Percentiles rank a stretch among this genome's conserved stretches.
Evolutionary conservation across 2,797 vertebrate species (phyloP).

Genomic region (Delichon dasypus): DNA sequence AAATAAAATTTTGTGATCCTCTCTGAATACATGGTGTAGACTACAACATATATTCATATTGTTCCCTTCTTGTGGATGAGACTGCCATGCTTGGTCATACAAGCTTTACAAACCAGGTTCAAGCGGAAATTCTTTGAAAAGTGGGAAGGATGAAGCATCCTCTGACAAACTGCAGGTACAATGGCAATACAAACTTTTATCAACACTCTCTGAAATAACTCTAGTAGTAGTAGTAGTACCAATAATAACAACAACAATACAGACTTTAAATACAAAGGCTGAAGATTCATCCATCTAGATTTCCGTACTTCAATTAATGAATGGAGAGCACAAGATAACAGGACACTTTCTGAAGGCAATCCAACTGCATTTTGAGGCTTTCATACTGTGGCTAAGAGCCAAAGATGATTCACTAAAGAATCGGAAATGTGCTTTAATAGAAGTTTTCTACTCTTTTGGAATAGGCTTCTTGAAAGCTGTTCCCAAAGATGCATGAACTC

Average conservation of each 20-base stretch:
- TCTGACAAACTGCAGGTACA: neutral
- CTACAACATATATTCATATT: neutral
- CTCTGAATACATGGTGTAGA: neutral
- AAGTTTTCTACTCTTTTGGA: neutral
- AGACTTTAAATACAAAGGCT: neutral
- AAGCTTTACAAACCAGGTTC: neutral
- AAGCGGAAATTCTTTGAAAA: neutral
- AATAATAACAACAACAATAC: neutral
- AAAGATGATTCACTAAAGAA: neutral
- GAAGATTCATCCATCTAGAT: neutral
- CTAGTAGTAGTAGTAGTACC: neutral
- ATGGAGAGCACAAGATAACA: neutral
- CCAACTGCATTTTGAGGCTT: neutral
- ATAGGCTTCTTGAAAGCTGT: neutral
- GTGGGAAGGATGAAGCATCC: neutral
- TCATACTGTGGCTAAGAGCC: neutral
- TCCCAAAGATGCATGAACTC: neutral
- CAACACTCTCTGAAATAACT: neutral
- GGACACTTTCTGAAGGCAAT: neutral
- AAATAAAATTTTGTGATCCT: neutral
- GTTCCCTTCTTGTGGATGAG: neutral
- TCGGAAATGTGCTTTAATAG: neutral
- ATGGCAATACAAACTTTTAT: neutral
- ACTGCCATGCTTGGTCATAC: neutral
- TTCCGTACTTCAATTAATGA: neutral